A percentile compares a stretch with the other conserved stretches of the same genome.
These are phyloP conservation scores for Lutjanus erythropterus DNA, from an alignment of 2,113 vertebrate genomes.

Conservation along the genomic window DNA sequence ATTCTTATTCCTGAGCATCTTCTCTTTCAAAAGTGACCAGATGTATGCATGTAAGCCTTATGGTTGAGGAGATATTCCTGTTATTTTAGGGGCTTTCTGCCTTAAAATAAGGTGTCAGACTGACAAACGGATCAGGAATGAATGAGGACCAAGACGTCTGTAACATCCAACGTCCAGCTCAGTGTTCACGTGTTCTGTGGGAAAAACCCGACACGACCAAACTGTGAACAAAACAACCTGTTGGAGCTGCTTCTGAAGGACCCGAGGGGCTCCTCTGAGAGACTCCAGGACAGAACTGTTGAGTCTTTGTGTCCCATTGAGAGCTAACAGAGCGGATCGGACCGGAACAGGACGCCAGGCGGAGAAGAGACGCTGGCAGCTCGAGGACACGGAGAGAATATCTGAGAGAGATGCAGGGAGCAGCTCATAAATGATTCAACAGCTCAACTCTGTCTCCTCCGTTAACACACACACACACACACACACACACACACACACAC, in stretches of 20 bases:
- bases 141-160: too few species aligned
- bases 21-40: too few species aligned
- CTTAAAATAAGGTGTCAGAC: too few species aligned
- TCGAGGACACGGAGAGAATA: neutral
- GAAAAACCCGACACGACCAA: slow-evolving; percentile 8
- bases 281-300: too few species aligned
- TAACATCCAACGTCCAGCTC: too few species aligned
- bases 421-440: slow-evolving; percentile 58
- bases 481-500: slow-evolving; percentile 20
- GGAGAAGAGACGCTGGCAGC: slow-evolving; percentile 4
- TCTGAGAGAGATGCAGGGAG: slow-evolving; percentile 32
- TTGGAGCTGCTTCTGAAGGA: neutral
- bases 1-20: too few species aligned
- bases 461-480: slow-evolving; percentile 21
- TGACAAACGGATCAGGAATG: too few species aligned
- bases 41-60: too few species aligned
- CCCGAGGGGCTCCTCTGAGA: neutral
- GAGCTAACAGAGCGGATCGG: neutral
- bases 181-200: neutral
- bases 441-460: slow-evolving; percentile 11
- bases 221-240: neutral
- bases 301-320: slow-evolving; percentile 7
- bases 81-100: too few species aligned
- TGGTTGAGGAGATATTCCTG: too few species aligned
- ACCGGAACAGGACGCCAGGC: slow-evolving; percentile 1